A percentile compares a stretch with the other conserved stretches of the same genome.
Evolutionary conservation across 2,113 vertebrate species (phyloP).

Genomic region (Rhinopomastus cyanomelas): DNA sequence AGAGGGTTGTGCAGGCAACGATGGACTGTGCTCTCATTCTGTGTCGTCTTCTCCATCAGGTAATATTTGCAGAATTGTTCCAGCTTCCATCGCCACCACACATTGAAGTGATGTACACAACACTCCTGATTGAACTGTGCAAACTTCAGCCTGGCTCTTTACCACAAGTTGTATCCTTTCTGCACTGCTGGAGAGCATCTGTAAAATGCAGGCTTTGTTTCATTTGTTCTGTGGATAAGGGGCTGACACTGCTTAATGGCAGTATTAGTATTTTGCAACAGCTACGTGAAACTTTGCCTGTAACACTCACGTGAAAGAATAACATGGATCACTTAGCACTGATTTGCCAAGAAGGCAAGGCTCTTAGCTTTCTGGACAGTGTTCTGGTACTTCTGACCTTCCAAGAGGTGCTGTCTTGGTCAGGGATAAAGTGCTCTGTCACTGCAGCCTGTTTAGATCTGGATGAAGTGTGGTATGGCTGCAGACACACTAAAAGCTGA

Average conservation of each 20-base stretch:
- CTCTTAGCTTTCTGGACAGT: background rate
- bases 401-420: background rate
- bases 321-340: background rate
- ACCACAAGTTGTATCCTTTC: constrained; percentile 98
- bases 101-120: constrained; percentile 95
- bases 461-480: background rate
- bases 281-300: background rate
- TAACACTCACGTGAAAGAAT: background rate
- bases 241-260: background rate
- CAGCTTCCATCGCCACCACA: constrained; percentile 89
- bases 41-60: constrained; percentile 68
- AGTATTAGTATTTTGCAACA: background rate
- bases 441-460: background rate
- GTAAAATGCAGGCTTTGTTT: background rate
- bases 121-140: constrained; percentile 96
- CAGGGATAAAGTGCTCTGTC: background rate
- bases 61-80: constrained; percentile 95
- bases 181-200: background rate
- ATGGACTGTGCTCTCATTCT: background rate
- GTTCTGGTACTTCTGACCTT: background rate
- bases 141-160: constrained; percentile 96
- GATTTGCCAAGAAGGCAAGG: background rate
- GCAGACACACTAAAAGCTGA: background rate
- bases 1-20: rapidly evolving
- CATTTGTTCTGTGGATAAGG: background rate